A percentile compares a stretch with the other conserved stretches of the same genome.
These are phyloP conservation scores for Microctonus brassicae DNA, from an alignment of 2,888 invertebrate species.

Conservation along the genomic window DNA sequence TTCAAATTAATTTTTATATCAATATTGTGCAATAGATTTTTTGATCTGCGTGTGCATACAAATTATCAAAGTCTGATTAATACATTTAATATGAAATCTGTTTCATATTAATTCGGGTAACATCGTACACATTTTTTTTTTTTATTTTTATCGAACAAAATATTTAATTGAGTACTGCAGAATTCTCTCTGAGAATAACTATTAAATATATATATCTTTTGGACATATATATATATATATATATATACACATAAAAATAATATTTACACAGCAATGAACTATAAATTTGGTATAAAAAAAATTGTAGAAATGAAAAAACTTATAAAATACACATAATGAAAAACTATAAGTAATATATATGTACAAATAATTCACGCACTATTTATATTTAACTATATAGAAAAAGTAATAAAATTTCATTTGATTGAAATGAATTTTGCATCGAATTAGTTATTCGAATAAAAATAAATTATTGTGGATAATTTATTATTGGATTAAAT, in stretches of 20 bases:
- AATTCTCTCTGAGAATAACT: background rate
- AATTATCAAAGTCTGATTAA: conserved; percentile 1
- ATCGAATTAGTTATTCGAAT: no score
- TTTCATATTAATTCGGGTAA: background rate
- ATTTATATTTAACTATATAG: no score
- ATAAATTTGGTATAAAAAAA: background rate
- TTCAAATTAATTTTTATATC: conserved; percentile 10
- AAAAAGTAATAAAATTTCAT: no score
- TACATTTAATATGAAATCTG: background rate
- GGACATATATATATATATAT: background rate
- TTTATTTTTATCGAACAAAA: conserved; percentile 26
- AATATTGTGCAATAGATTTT: background rate
- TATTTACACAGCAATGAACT: background rate
- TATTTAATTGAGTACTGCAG: background rate
- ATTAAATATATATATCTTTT: background rate
- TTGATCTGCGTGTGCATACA: background rate
- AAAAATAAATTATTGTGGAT: no score
- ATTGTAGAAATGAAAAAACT: conserved; percentile 6
- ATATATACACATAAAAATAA: background rate
- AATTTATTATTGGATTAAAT: no score
- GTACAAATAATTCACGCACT: conserved; percentile 23
- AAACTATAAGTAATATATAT: background rate
- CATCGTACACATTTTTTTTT: conserved; percentile 2
- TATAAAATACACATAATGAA: background rate
- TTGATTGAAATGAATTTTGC: no score